Conservation (phyloP, 2,113 vertebrate species). For the Carettochelys insculpta region DNA sequence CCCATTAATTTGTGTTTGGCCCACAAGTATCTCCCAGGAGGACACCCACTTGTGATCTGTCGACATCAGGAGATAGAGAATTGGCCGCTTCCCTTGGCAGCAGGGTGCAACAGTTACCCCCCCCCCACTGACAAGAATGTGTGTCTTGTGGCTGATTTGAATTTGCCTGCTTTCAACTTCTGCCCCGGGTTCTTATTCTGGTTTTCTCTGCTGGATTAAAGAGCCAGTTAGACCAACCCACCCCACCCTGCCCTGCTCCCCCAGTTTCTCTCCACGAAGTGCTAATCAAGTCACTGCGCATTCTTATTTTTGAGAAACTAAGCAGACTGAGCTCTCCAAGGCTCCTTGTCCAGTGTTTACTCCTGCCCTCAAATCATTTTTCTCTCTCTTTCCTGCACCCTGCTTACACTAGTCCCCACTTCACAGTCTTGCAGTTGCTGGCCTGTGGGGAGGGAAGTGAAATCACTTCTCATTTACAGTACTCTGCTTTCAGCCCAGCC, state of each 20-base stretch:
- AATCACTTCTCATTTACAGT: not conserved
- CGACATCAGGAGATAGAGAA: not conserved
- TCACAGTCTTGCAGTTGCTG: not conserved
- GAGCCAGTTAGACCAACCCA: too few species aligned
- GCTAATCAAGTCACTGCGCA: not conserved
- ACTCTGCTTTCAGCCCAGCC: not conserved
- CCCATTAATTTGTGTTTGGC: not conserved
- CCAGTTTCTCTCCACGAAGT: not conserved
- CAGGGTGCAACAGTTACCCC: not conserved
- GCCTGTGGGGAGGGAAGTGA: not conserved
- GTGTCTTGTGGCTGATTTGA: not conserved
- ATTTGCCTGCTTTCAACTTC: not conserved
- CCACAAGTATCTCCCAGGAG: not conserved
- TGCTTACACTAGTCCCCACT: not conserved
- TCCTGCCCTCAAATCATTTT: not conserved
- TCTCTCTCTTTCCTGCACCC: not conserved
- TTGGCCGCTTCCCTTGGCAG: not conserved
- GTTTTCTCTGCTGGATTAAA: not conserved
- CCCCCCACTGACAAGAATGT: not conserved
- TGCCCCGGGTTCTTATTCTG: accelerated
- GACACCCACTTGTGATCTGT: not conserved
- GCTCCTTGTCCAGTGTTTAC: not conserved
- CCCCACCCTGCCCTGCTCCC: too few species aligned
- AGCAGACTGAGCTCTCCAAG: not conserved
- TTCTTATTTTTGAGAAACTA: not conserved